These are phyloP conservation scores for Luperina nickerlii DNA, from an alignment of 2,888 invertebrate genomes.

Conservation along the genomic window DNA sequence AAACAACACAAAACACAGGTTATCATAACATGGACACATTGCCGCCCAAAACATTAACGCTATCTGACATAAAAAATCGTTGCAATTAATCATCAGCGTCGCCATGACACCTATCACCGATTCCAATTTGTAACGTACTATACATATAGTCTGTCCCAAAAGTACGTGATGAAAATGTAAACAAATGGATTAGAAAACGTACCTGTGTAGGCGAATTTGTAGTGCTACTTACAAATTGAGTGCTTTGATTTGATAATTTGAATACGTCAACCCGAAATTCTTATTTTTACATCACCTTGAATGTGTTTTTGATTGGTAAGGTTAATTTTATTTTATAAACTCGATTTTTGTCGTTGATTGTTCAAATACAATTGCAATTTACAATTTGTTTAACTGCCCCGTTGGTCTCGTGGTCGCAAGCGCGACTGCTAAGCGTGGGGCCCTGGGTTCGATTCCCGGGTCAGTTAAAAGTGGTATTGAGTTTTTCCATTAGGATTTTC, in stretches of 20 bases:
- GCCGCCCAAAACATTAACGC: slow-evolving; percentile 45
- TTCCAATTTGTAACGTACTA: slow-evolving; percentile 51
- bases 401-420: too few relatives aligned
- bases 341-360: neutral
- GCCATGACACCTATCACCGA: slow-evolving; percentile 59
- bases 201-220: neutral
- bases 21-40: slow-evolving; percentile 31
- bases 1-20: slow-evolving; percentile 25
- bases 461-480: too few relatives aligned
- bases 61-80: slow-evolving; percentile 59
- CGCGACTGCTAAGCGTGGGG: too few relatives aligned
- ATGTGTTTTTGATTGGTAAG: neutral
- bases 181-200: neutral
- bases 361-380: too few relatives aligned
- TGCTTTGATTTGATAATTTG: neutral
- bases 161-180: neutral
- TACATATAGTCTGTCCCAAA: neutral
- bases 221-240: too few relatives aligned
- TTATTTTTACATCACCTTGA: neutral
- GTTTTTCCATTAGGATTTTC: too few relatives aligned
- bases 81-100: slow-evolving; percentile 58
- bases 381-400: too few relatives aligned
- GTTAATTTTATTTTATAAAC: too few relatives aligned
- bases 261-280: neutral
- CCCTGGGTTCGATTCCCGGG: too few relatives aligned